A percentile compares a stretch with the other conserved stretches of the same genome.
Conservation (phyloP, 2,888 invertebrate genomes). For the Plutella xylostella region DNA sequence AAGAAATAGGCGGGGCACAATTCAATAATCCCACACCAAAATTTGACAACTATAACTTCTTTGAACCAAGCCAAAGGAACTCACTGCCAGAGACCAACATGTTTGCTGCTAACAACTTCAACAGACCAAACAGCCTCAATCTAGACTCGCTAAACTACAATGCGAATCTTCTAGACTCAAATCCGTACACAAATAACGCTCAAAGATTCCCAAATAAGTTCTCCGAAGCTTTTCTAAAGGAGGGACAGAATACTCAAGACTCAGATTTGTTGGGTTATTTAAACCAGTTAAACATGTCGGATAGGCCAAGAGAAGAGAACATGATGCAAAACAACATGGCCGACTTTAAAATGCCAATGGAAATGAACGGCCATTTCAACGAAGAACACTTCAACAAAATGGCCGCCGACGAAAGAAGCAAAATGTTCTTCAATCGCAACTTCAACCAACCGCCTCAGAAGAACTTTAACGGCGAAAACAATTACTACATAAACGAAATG, state of each 20-base stretch:
- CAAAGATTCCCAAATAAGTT: constrained; percentile 46
- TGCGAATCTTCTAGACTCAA: constrained; percentile 21
- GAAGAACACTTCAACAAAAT: constrained; percentile 37
- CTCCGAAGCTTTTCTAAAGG: constrained; percentile 24
- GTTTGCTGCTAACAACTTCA: constrained; percentile 40
- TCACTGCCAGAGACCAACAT: constrained; percentile 50
- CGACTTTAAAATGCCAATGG: constrained; percentile 47
- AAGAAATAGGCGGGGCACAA: constrained; percentile 61
- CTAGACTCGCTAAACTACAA: constrained; percentile 44
- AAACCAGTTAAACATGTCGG: constrained; percentile 41
- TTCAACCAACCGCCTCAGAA: constrained; percentile 37
- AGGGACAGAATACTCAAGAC: constrained; percentile 34
- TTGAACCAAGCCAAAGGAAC: constrained; percentile 59
- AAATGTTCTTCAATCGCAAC: constrained; percentile 38
- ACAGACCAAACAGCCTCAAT: constrained; percentile 51
- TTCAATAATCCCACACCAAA: constrained; percentile 43
- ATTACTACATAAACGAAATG: constrained; percentile 38
- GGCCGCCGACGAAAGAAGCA: constrained; percentile 44
- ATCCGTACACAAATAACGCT: constrained; percentile 33
- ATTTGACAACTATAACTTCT: constrained; percentile 55
- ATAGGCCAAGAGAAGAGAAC: constrained; percentile 41
- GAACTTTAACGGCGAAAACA: constrained; percentile 38
- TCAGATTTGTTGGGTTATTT: constrained; percentile 46
- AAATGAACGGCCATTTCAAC: constrained; percentile 41
- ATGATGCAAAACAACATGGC: constrained; percentile 28